These are phyloP conservation scores for Columba guinea DNA, from an alignment of 2,797 vertebrate genomes.

Conservation along the genomic window DNA sequence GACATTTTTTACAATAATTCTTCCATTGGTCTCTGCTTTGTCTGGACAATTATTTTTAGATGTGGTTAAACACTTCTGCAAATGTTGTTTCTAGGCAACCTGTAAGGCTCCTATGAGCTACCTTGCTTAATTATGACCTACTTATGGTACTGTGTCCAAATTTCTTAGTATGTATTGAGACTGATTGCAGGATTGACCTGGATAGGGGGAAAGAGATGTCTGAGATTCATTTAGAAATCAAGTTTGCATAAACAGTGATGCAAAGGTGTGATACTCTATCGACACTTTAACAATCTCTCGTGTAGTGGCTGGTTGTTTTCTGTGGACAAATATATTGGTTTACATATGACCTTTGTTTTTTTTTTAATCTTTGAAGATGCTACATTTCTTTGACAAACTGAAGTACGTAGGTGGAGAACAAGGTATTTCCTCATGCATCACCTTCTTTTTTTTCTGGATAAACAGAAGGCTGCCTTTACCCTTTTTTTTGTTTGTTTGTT, in stretches of 20 bases:
- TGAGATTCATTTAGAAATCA: not conserved
- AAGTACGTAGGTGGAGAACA: not conserved
- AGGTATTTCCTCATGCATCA: not conserved
- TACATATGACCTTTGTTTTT: not conserved
- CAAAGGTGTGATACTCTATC: not conserved
- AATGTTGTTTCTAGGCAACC: slow-evolving; percentile 68
- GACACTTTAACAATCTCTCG: not conserved
- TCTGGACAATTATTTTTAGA: slow-evolving; percentile 69
- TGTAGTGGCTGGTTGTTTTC: not conserved
- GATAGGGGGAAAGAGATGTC: not conserved
- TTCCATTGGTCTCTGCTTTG: not conserved
- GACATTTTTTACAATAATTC: not conserved
- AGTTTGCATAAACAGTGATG: not conserved
- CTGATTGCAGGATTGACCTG: slow-evolving; percentile 21
- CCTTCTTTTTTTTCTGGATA: not conserved
- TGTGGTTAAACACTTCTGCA: slow-evolving; percentile 51
- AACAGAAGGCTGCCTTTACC: not conserved
- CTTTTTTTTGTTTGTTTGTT: no score
- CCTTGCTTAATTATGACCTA: slow-evolving; percentile 65
- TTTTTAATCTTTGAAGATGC: not conserved
- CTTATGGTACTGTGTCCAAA: slow-evolving; percentile 39
- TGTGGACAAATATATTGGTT: not conserved
- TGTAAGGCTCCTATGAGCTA: slow-evolving; percentile 24
- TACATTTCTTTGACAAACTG: not conserved
- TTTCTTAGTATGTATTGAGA: slow-evolving; percentile 1